Evolutionary conservation across 2,113 vertebrate species (phyloP).

Genomic region (Galbula dea): DNA sequence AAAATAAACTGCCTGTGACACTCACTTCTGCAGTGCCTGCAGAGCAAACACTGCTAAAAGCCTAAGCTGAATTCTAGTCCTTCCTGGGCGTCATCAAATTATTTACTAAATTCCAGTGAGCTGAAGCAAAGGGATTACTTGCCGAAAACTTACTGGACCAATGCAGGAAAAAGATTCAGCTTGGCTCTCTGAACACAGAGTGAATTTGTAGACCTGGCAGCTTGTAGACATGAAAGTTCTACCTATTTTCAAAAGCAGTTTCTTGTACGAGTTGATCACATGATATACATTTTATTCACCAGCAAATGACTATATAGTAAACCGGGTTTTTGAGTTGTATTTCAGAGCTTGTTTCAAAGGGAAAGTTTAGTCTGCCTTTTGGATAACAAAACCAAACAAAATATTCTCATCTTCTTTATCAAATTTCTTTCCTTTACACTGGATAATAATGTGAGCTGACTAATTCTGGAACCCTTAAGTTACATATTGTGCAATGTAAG

Average conservation of each 20-base stretch:
- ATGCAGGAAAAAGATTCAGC: background rate
- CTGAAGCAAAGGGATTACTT: background rate
- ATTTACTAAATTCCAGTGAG: conserved; percentile 30
- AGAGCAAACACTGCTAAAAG: background rate
- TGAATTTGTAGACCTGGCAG: background rate
- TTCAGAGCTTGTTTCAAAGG: background rate
- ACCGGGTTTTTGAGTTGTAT: background rate
- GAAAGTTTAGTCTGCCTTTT: background rate
- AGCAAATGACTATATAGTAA: background rate
- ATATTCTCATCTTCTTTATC: background rate
- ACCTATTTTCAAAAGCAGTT: background rate
- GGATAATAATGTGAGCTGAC: background rate
- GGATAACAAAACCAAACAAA: background rate
- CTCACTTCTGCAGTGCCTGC: background rate
- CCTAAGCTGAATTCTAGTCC: background rate
- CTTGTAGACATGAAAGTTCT: background rate
- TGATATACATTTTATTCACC: background rate
- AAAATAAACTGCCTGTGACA: background rate
- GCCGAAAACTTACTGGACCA: background rate
- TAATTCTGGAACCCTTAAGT: background rate
- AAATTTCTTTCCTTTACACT: background rate
- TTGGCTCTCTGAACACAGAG: background rate
- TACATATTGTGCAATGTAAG: rapidly evolving
- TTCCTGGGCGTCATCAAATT: background rate
- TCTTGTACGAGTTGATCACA: background rate